Base-by-base conservation (phyloP, 2,113 vertebrate genomes). In the Otus sunia region DNA sequence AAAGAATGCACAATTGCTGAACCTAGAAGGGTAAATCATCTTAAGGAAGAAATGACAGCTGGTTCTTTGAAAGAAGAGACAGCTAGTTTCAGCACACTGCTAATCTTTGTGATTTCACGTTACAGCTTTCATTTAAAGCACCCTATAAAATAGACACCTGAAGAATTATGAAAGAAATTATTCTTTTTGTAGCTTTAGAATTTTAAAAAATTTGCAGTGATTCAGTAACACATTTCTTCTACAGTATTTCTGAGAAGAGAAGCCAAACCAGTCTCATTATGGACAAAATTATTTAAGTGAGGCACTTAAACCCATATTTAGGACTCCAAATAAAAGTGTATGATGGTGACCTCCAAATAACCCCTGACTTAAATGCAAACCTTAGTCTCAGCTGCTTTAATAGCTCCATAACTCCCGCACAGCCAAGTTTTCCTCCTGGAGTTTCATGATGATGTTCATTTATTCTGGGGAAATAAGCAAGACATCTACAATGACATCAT, bases 391-490 rank as follows among this genome's bases (percentile, higher is more conserved):
- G 80, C 69, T 97, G 79, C 30, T 90, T 95, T 94, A 96, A 91
- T 53, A 84, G 76, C 80, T 94, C 68, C 68, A 81, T 94, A 95
- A 95, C 73, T 91, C 64, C 58, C 78, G 39, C 39, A 79, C 30
- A 78, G 76, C 36, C 43, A 84, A 74, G 60, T 92, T 95, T 87
- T 95, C 86, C 86, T 95, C 86, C 88, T 93, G 94, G 86, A 96
- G 79, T 92, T 96, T 91, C 32, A 8, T 94, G 92, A 85, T 92
- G 88, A 89, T 87, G 83, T 95, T 94, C 86, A 94, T 97, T 97
- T 96, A 73, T 96, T 89, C 73, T 68, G 64, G 66, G 36, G 86
- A 95, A 96, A 95, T 50, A 91, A 94, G 76, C 37, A 94, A 95
- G 86, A 62, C 80, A 92, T 89, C 71, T 32, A 91, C 75, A 84